Evolutionary conservation across 1,140 invertebrate genomes (phyloP), one percentile per base, ranked within the genome.

Genomic region (Eupristina koningsbergeri): DNA sequence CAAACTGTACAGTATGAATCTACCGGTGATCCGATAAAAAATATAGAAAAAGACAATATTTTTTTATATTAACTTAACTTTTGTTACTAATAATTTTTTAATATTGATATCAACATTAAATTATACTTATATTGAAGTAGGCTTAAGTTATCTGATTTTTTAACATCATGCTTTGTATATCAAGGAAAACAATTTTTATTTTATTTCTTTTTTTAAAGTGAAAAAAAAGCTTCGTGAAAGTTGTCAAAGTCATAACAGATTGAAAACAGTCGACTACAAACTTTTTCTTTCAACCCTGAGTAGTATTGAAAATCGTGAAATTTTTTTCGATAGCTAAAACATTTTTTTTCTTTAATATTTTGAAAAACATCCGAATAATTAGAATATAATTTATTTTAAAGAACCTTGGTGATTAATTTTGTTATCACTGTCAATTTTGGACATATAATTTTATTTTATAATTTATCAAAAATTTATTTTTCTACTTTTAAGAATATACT

Each of bases 231-330:
- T 79, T 64, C 31, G 26, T 31, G 29, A 79, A 80, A 71, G 29
- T 36, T 50, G 69, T 73, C 67, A 81, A 45, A 74, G 15, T 0
- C 22, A 74, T 45, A 71, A 63, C n/a, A n/a, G 53, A 81, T 74
- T 29, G 71, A 3, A 29, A 41, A 26, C 29, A 74, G 13, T 81
- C 36, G 29, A 75, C 50, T 61, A 36, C 45, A 67, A 67, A 19
- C 34, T 3, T 58, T 58, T 58, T 0, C 34, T 8, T 67, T 67
- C 64, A 22, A 67, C 13, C 22, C 19, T 34, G 3, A 39, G 11
- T 1, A 36, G 36, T 67, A 67, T 64, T 31, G 29, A 67, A 19
- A 67, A 67, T 67, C 15, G 2, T 3, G 15, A 36, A 13, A 22
- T 67, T 29, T 39, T 67, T 36, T 19, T 67, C 64, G 3, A 67